Evolutionary conservation across 2,888 invertebrate species (phyloP).

Genomic region (Agapetus fuscipes): DNA sequence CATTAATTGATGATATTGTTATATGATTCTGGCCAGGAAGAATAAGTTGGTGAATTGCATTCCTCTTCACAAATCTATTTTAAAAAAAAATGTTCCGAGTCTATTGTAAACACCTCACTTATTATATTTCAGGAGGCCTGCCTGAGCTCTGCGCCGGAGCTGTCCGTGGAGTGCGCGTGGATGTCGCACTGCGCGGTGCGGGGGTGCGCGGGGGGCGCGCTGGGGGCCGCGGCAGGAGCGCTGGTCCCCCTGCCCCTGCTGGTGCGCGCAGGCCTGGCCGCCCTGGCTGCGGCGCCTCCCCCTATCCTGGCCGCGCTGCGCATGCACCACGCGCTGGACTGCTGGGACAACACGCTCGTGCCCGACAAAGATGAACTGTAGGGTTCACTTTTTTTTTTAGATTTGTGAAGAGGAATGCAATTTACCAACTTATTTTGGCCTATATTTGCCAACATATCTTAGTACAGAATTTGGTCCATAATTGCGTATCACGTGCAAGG

Average conservation of each 20-base stretch:
- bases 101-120: no score
- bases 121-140: not conserved
- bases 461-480: no score
- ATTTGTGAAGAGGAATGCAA: no score
- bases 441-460: no score
- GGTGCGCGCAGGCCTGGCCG: slow-evolving; percentile 29
- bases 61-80: no score
- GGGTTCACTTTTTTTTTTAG: not conserved
- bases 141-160: not conserved
- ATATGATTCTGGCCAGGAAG: no score
- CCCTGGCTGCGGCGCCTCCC: slow-evolving; percentile 29
- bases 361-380: slow-evolving; percentile 3
- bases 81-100: no score
- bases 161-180: not conserved
- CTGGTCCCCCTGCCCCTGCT: slow-evolving; percentile 33
- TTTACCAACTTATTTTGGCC: no score
- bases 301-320: slow-evolving; percentile 29
- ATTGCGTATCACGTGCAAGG: no score
- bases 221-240: slow-evolving; percentile 33
- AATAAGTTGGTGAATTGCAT: no score
- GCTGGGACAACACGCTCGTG: slow-evolving; percentile 4
- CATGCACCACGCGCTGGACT: slow-evolving; percentile 24
- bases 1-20: no score
- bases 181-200: slow-evolving; percentile 13
- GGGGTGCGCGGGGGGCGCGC: slow-evolving; percentile 24